A percentile compares a stretch with the other conserved stretches of the same genome.
These are phyloP conservation scores for Butorides virescens DNA, from an alignment of 2,113 vertebrate species.

Conservation along the genomic window DNA sequence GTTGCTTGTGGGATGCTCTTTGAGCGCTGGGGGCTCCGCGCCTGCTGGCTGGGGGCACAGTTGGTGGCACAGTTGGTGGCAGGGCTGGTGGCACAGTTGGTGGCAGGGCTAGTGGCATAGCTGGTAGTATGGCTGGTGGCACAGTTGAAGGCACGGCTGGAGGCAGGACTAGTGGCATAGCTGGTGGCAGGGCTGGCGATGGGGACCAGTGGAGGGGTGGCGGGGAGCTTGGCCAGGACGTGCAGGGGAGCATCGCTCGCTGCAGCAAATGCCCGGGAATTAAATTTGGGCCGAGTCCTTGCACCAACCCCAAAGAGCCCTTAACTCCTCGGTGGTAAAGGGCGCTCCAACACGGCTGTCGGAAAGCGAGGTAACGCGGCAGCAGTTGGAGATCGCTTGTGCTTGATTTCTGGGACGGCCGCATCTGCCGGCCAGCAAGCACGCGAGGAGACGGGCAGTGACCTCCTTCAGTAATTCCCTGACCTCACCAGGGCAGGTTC, in stretches of 20 bases:
- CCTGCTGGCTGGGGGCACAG: not conserved
- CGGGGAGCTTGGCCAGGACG: not conserved
- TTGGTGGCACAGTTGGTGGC: no score
- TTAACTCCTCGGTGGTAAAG: not conserved
- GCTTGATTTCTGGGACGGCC: not conserved
- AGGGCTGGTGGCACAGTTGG: no score
- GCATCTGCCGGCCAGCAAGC: not conserved
- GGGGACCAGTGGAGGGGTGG: no score
- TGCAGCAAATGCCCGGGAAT: not conserved
- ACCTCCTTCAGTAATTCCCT: not conserved
- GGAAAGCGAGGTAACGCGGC: not conserved
- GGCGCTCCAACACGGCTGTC: not conserved
- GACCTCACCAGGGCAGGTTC: not conserved
- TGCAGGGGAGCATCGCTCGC: no score
- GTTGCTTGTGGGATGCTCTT: not conserved
- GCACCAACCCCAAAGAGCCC: not conserved
- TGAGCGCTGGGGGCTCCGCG: not conserved
- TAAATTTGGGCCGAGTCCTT: not conserved
- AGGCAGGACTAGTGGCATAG: no score
- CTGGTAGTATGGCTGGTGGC: no score
- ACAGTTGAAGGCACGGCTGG: no score
- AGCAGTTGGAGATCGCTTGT: not conserved
- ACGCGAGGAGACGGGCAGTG: not conserved
- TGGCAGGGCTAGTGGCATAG: no score
- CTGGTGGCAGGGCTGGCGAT: no score